These are phyloP conservation scores for Octonoba sinensis DNA, from an alignment of 2,888 invertebrate species.

Conservation along the genomic window DNA sequence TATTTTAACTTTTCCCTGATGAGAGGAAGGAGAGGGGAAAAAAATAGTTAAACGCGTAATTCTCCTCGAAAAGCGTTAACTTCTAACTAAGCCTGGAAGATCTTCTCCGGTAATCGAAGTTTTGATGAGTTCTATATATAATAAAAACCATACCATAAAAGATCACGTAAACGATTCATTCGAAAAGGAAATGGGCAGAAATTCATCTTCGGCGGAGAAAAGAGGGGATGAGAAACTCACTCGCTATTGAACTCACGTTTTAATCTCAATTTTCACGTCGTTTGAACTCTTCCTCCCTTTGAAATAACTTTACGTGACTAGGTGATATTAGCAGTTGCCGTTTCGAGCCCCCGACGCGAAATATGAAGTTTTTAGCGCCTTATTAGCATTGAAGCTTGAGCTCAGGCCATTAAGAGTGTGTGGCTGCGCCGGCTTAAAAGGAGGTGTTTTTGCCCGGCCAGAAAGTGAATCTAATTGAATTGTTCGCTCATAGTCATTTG, in stretches of 20 bases:
- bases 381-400: conserved; percentile 29
- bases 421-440: too few relatives aligned
- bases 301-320: conserved; percentile 27
- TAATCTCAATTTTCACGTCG: conserved; percentile 34
- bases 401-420: too few relatives aligned
- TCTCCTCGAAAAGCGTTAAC: too few relatives aligned
- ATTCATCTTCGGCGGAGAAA: conserved; percentile 15
- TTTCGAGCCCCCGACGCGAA: conserved; percentile 20
- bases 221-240: not conserved
- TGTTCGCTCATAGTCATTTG: too few relatives aligned
- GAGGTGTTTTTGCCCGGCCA: too few relatives aligned
- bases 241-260: conserved; percentile 33
- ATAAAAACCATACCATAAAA: conserved; percentile 2
- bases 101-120: not conserved
- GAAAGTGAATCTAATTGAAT: too few relatives aligned
- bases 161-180: conserved; percentile 14
- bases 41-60: too few relatives aligned
- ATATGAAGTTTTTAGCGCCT: conserved; percentile 4
- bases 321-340: conserved; percentile 4
- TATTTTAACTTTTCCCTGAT: too few relatives aligned
- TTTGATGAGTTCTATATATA: not conserved
- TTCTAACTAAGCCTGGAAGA: not conserved
- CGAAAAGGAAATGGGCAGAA: not conserved
- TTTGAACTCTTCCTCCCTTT: conserved; percentile 1
- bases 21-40: too few relatives aligned